phyloP scores from a whole-genome alignment of 2,797 vertebrate genomes.

The Borostomias antarcticus region DNA sequence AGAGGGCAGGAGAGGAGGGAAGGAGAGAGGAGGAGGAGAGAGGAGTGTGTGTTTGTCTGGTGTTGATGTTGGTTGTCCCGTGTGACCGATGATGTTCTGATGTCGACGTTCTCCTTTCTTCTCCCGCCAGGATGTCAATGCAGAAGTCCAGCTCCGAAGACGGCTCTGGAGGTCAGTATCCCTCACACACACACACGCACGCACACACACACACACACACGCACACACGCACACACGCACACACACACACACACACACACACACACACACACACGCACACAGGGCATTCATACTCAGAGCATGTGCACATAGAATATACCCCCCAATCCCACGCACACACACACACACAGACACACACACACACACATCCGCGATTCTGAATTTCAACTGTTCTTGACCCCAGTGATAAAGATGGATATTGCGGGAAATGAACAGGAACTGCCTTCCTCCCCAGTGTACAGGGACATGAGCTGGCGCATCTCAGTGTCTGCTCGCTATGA shows the following conservation, averaged over 20 bases:
- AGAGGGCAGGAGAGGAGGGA: background rate
- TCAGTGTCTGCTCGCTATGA: too few species aligned
- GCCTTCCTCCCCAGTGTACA: background rate
- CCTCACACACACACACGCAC: too few species aligned
- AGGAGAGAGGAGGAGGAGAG: too few species aligned
- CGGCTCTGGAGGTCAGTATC: slow-evolving; percentile 86
- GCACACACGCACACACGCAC: background rate
- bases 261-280: slow-evolving; percentile 2
- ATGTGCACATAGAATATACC: background rate
- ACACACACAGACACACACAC: too few species aligned
- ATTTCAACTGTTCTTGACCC: background rate
- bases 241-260: background rate
- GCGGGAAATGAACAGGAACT: background rate
- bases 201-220: background rate
- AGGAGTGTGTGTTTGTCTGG: background rate
- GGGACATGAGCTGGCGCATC: too few species aligned
- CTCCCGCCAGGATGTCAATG: slow-evolving; percentile 81
- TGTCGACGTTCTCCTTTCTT: slow-evolving; percentile 51
- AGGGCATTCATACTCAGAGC: background rate
- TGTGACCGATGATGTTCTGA: too few species aligned
- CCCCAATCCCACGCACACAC: background rate
- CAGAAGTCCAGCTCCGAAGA: slow-evolving; percentile 98
- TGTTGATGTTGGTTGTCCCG: too few species aligned
- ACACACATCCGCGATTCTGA: background rate
- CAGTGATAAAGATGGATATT: too few species aligned